These are phyloP conservation scores for Lordiphosa mommai DNA, from an alignment of 1,140 invertebrate species.

Conservation along the genomic window DNA sequence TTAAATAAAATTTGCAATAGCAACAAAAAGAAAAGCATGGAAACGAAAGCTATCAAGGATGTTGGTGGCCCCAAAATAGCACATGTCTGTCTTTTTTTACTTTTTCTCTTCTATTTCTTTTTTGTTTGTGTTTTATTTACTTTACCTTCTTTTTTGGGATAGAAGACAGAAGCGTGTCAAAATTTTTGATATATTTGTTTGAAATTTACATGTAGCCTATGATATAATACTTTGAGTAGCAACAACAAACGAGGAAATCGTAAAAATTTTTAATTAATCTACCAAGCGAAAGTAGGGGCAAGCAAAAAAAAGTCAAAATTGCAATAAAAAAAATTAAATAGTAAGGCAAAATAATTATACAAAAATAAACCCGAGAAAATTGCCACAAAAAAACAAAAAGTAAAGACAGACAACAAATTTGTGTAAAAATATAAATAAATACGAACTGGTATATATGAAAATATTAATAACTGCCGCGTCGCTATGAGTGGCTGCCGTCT, in stretches of 20 bases:
- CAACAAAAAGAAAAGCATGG: slow-evolving; percentile 27
- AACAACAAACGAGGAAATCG: slow-evolving; percentile 52
- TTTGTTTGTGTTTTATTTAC: slow-evolving; percentile 41
- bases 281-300: slow-evolving; percentile 36
- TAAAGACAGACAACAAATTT: slow-evolving; percentile 34
- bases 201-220: slow-evolving; percentile 35
- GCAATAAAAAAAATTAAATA: slow-evolving; percentile 56
- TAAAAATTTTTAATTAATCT: slow-evolving; percentile 66
- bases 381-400: slow-evolving; percentile 33
- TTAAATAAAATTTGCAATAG: slow-evolving; percentile 67
- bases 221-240: slow-evolving; percentile 42
- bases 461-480: slow-evolving; percentile 30
- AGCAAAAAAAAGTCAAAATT: slow-evolving; percentile 28
- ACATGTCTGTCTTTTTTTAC: slow-evolving; percentile 44
- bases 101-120: slow-evolving; percentile 30
- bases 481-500: slow-evolving; percentile 13
- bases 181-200: slow-evolving; percentile 60
- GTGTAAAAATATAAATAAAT: slow-evolving; percentile 48
- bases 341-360: slow-evolving; percentile 52
- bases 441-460: slow-evolving; percentile 29
- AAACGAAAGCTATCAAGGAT: slow-evolving; percentile 53
- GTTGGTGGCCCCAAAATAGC: slow-evolving; percentile 50
- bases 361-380: slow-evolving; percentile 32
- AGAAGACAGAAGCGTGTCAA: slow-evolving; percentile 64
- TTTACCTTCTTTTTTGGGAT: slow-evolving; percentile 18